phyloP scores from a whole-genome alignment of 1,140 invertebrate genomes.

The Leptinotarsa texana region DNA sequence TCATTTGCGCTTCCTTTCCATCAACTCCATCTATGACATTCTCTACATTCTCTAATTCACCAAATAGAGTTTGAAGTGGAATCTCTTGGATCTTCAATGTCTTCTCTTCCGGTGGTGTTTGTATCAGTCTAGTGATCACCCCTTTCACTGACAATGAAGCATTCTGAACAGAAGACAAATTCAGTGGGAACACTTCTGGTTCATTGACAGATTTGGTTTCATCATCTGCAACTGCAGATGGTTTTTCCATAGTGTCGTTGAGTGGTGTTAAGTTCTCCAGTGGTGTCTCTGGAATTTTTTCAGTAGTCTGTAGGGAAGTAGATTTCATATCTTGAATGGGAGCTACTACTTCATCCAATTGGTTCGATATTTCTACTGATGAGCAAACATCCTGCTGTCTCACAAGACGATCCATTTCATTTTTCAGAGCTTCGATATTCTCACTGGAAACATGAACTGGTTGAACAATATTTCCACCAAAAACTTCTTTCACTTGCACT shows the following conservation, averaged over 20 bases:
- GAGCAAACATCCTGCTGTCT: constrained; percentile 36
- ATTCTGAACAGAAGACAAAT: neutral
- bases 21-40: constrained; percentile 7
- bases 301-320: neutral
- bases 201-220: neutral
- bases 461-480: neutral
- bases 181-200: neutral
- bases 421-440: constrained; percentile 30
- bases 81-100: neutral
- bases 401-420: constrained; percentile 22
- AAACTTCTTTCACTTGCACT: neutral
- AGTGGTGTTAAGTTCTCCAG: neutral
- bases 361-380: constrained; percentile 28
- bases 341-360: constrained; percentile 2
- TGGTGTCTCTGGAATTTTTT: constrained; percentile 16
- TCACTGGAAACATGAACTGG: constrained; percentile 18
- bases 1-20: neutral
- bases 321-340: constrained; percentile 17
- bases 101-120: neutral
- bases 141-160: neutral
- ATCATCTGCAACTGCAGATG: neutral
- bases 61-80: neutral
- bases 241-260: neutral
- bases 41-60: neutral
- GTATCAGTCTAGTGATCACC: neutral